These are phyloP conservation scores for Eurystomus glaucurus DNA, from an alignment of 2,797 vertebrate genomes.

Conservation along the genomic window DNA sequence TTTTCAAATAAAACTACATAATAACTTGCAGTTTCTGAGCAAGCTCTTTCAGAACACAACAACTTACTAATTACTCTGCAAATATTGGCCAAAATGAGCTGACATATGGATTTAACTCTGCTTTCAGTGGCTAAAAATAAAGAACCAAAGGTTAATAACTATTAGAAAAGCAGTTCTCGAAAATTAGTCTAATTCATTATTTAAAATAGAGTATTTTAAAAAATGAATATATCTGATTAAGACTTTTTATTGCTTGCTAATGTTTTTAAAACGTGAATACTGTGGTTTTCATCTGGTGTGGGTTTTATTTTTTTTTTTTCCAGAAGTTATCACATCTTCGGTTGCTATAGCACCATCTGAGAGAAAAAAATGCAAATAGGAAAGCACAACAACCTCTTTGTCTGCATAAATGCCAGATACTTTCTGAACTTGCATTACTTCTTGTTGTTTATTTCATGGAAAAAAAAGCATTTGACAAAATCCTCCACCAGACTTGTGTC, in stretches of 20 bases:
- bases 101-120: not conserved
- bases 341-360: not conserved
- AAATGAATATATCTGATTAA: not conserved
- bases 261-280: not conserved
- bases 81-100: not conserved
- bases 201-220: not conserved
- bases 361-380: slow-evolving; percentile 29
- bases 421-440: not conserved
- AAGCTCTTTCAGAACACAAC: not conserved
- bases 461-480: slow-evolving; percentile 6
- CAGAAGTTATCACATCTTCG: not conserved
- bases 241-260: not conserved
- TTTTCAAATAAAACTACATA: not conserved
- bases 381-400: not conserved
- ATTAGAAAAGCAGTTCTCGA: not conserved
- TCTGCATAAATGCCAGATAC: not conserved
- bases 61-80: not conserved
- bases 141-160: not conserved
- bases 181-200: not conserved
- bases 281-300: not conserved
- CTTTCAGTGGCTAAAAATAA: not conserved
- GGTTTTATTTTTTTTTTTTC: not conserved
- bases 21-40: not conserved
- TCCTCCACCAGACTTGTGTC: not conserved
- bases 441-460: slow-evolving; percentile 8